phyloP scores from a whole-genome alignment of 2,888 invertebrate species.

The Hoplodrina blanda region DNA sequence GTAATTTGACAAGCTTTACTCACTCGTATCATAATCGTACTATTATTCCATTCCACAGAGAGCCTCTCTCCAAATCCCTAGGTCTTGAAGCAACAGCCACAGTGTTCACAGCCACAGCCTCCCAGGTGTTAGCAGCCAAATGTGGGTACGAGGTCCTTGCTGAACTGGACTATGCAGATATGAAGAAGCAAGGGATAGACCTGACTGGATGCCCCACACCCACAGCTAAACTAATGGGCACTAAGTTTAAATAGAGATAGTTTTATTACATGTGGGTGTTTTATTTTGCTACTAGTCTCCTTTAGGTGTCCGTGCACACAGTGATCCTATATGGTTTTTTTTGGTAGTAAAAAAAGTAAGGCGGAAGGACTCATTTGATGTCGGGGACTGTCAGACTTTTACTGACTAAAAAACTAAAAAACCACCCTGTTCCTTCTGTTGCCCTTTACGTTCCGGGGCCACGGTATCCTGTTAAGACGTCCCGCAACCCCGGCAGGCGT shows the following conservation, averaged over 20 bases:
- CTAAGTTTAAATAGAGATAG: constrained; percentile 59
- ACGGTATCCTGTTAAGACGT: no score
- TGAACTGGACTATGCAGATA: constrained; percentile 73
- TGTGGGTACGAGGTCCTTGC: constrained; percentile 76
- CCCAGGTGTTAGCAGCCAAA: constrained; percentile 80
- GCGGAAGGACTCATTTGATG: no score
- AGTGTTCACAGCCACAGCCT: constrained; percentile 80
- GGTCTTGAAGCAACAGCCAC: constrained; percentile 75
- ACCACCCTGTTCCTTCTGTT: no score
- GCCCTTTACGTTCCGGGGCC: no score
- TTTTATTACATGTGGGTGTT: constrained; percentile 9
- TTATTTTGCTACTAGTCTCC: neutral
- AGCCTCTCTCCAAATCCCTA: constrained; percentile 74
- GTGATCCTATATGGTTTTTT: no score
- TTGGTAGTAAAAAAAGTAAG: no score
- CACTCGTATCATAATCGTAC: neutral
- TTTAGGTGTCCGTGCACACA: no score
- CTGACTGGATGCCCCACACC: constrained; percentile 67
- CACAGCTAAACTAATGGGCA: constrained; percentile 78
- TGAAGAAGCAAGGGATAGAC: constrained; percentile 75
- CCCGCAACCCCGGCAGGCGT: no score
- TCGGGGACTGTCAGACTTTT: no score
- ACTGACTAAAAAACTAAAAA: no score
- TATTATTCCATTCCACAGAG: constrained; percentile 66
- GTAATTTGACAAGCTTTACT: no score